Conservation (phyloP, 2,113 vertebrate genomes). For the Notiomystis cincta region DNA sequence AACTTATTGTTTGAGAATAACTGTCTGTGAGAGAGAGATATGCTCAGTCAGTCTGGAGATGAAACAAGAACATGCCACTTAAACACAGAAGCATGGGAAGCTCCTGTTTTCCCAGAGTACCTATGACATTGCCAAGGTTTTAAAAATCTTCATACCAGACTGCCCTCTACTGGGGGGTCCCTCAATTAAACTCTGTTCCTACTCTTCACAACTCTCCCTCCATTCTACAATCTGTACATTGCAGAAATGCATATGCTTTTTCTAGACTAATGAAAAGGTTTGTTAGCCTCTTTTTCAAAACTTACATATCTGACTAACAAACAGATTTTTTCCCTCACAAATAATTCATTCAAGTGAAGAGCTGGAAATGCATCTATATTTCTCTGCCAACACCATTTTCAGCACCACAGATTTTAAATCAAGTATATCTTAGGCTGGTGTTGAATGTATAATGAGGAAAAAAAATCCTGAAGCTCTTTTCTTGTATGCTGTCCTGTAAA, state of each 20-base stretch:
- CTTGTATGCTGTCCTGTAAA: not conserved
- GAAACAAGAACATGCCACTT: not conserved
- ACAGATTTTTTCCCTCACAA: not conserved
- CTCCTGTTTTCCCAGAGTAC: not conserved
- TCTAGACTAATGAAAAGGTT: not conserved
- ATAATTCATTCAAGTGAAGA: not conserved
- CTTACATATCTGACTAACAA: not conserved
- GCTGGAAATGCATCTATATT: not conserved
- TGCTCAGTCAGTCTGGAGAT: not conserved
- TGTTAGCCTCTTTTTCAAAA: not conserved
- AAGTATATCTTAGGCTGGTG: not conserved
- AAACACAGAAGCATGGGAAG: not conserved
- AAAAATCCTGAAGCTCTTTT: not conserved
- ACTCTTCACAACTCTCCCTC: not conserved
- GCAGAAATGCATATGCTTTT: not conserved
- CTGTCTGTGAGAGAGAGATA: not conserved
- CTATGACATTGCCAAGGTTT: not conserved
- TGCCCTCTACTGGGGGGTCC: slow-evolving; percentile 70
- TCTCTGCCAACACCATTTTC: not conserved
- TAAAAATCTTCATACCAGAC: slow-evolving; percentile 39
- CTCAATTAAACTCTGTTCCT: not conserved
- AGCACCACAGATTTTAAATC: not conserved
- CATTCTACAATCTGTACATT: not conserved
- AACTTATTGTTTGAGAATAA: slow-evolving; percentile 2
- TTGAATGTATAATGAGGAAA: not conserved